Conservation (phyloP, 2,888 invertebrate species). For the Aethes cnicana region DNA sequence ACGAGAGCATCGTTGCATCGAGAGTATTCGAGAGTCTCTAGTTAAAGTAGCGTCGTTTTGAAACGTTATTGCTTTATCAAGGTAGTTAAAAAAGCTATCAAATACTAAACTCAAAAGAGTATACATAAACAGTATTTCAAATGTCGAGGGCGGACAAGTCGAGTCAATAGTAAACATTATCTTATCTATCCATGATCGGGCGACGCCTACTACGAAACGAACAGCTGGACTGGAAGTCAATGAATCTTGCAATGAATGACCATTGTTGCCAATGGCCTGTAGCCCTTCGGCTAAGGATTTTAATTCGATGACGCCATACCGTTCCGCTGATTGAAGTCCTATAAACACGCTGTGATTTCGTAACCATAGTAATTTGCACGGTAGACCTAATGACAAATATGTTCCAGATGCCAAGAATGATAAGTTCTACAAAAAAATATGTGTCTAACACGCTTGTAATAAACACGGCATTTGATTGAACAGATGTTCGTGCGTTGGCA, state of each 20-base stretch:
- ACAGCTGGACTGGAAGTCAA: slow-evolving; percentile 52
- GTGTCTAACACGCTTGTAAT: too few relatives aligned
- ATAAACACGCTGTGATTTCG: neutral
- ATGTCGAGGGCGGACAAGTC: neutral
- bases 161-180: slow-evolving; percentile 33
- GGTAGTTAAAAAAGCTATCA: neutral
- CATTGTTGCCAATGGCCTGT: slow-evolving; percentile 36
- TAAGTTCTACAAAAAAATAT: too few relatives aligned
- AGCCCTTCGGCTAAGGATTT: slow-evolving; percentile 7
- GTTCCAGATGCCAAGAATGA: too few relatives aligned
- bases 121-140: neutral
- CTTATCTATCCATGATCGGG: slow-evolving; percentile 36
- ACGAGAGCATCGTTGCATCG: neutral
- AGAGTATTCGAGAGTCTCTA: neutral
- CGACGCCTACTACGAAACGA: slow-evolving; percentile 40
- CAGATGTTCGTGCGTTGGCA: too few relatives aligned
- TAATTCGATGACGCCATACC: slow-evolving; percentile 7
- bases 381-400: neutral
- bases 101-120: neutral
- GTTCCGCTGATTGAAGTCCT: neutral
- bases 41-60: neutral
- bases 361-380: too few relatives aligned
- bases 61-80: too few relatives aligned
- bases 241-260: slow-evolving; percentile 54
- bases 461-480: too few relatives aligned